A percentile compares a stretch with the other conserved stretches of the same genome.
phyloP scores from a whole-genome alignment of 2,113 vertebrate species.

The Ibidorhyncha struthersii region DNA sequence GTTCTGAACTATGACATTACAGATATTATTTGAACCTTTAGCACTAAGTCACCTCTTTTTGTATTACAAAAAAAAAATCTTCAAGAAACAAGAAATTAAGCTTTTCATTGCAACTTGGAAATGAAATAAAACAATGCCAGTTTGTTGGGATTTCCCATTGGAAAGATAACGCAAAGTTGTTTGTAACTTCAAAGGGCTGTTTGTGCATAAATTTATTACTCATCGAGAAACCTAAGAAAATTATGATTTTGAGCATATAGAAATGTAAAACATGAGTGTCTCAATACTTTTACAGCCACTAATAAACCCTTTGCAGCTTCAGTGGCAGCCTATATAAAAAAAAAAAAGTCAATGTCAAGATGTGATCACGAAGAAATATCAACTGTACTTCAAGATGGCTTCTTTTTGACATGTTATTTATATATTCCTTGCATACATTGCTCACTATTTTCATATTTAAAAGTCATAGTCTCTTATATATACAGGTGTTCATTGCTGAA shows the following conservation, averaged over 20 bases:
- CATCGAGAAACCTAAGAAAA: not conserved
- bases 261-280: not conserved
- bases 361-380: not conserved
- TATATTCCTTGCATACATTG: not conserved
- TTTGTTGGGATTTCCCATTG: not conserved
- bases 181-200: not conserved
- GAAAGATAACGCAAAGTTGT: not conserved
- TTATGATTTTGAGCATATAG: not conserved
- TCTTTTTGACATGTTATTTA: not conserved
- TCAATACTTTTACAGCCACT: not conserved
- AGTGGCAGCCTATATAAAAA: not conserved
- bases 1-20: not conserved
- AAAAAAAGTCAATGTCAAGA: rapidly evolving
- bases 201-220: not conserved
- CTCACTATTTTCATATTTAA: not conserved
- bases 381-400: not conserved
- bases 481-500: not conserved
- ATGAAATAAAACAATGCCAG: not conserved
- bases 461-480: not conserved
- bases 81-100: not conserved
- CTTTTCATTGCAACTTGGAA: not conserved
- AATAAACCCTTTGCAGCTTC: not conserved
- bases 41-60: rapidly evolving
- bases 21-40: not conserved
- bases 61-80: not conserved